phyloP scores from a whole-genome alignment of 2,113 vertebrate species.

The Oreochromis niloticus region DNA sequence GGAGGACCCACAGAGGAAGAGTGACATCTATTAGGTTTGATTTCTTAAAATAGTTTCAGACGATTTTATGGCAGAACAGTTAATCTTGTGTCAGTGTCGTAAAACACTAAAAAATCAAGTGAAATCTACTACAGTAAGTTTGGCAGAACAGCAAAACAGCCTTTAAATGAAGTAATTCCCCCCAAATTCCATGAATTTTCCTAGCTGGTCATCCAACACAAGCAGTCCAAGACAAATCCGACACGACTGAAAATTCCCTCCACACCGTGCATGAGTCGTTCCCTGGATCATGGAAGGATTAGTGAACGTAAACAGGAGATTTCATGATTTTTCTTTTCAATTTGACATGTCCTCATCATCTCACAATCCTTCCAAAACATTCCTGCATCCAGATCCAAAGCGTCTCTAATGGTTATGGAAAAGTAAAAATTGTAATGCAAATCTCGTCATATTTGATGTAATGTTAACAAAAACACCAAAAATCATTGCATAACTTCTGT shows the following conservation, averaged over 20 bases:
- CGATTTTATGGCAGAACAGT: not conserved
- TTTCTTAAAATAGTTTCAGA: not conserved
- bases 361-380: not conserved
- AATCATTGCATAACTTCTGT: not conserved
- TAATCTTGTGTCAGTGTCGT: not conserved
- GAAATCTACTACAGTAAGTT: fast-evolving
- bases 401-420: not conserved
- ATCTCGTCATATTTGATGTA: not conserved
- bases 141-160: not conserved
- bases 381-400: not conserved
- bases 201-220: not conserved
- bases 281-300: not conserved
- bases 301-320: not conserved
- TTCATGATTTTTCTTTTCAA: not conserved
- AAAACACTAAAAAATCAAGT: not conserved
- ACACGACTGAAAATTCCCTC: not conserved
- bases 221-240: not conserved
- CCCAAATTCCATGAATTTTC: not conserved
- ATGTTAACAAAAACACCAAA: not conserved
- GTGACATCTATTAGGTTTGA: not conserved
- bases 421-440: not conserved
- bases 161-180: not conserved
- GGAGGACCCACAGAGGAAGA: not conserved
- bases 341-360: not conserved
- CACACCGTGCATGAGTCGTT: not conserved